Base-by-base conservation (phyloP, 2,888 invertebrate genomes). In the Cryptus viduatorius region DNA sequence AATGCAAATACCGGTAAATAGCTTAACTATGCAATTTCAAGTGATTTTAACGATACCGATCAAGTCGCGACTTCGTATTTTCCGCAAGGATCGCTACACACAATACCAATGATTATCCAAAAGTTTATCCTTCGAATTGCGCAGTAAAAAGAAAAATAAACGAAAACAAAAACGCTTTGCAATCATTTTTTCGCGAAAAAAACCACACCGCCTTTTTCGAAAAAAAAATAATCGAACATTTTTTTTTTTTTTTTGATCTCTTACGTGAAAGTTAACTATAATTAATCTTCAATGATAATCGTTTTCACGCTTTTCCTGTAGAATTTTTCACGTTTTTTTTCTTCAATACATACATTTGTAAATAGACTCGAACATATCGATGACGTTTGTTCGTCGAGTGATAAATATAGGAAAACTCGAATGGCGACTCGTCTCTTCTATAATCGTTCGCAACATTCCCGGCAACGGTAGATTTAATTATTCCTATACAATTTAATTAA, bases 311-410 rank as follows among this genome's bases (percentile, higher is more conserved):
- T 0, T 50, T n/a, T 16, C 8, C 31, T 10, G 71, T 19, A 16
- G 48, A 19, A 12, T 50, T 12, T 19, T 53, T 48, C 12, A 4
- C 56, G 3, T 29, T 4, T 24, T 24, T 16, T 64, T 12, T 1
- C 24, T 2, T 1, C 24, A 4, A 2, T 48, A n/a, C 37, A 37
- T 61, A 7, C 61, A 84, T 75, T 82, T 79, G 82, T 79, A 79
- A 87, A 83, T 86, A 86, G 42, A 78, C 84, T 86, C 86, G 46
- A 80, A 88, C 81, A 89, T 89, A 89, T 89, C 89, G 90, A 90
- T 90, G 90, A 90, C 90, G 90, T 81, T 44, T 7, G 46, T 67
- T 64, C n/a, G 29, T 29, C 19, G 59, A 42, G 68, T 46, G 68
- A 82, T 73, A 82, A 71, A 19, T 44, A 53, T 19, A 75, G 71